Base-by-base conservation (phyloP, 2,888 invertebrate species). In the Leptarthrus brevirostris region DNA sequence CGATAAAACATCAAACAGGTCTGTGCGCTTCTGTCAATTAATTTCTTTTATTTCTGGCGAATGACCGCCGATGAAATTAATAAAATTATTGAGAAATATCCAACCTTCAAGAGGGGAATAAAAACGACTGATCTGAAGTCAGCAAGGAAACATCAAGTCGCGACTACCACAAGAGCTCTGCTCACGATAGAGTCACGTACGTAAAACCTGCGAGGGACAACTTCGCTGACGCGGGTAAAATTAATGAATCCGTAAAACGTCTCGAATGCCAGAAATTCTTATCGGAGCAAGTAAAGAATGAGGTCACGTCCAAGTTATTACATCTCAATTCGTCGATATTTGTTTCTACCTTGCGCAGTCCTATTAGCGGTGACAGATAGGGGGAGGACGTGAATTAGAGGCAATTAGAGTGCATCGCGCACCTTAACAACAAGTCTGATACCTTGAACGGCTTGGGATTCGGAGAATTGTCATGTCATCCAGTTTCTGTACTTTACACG, bases 1-100 rank as follows among this genome's bases (percentile, higher is more conserved):
- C 74, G 78, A 79, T 79, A 79, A 79, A 77, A 79, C 77, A 77
- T 79, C 78, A 79, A 78, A 79, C 79, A 77, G 77, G 79, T 78
- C 78, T 77, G 77, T 78, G 77, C 78, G 79, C 79, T 79, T 79
- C 79, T 79, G 79, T 79, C 79, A 79, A 79, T 79, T 79, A 78
- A 78, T 76, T 78, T 76, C 71, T 74, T 78, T 77, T 72, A 76
- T 72, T 76, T 76, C 76, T 75, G 26, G 44, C 22, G 40, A 24
- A 36, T 20, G 54, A 16, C 44, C 44, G 40, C 56, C 72, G 72
- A 72, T 56, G 56, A 72, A 72, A 72, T 72, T 72, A 72, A 56
- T 72, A 72, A 72, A 72, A 72, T 72, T 72, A 72, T 72, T 40
- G 56, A 72, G 58, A 72, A 71, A 53, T 64, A 24, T 14, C 64